Evolutionary conservation across 2,797 vertebrate genomes (phyloP), one percentile per base, ranked within the genome.

Genomic region (Pangasius sanitwongsei): DNA sequence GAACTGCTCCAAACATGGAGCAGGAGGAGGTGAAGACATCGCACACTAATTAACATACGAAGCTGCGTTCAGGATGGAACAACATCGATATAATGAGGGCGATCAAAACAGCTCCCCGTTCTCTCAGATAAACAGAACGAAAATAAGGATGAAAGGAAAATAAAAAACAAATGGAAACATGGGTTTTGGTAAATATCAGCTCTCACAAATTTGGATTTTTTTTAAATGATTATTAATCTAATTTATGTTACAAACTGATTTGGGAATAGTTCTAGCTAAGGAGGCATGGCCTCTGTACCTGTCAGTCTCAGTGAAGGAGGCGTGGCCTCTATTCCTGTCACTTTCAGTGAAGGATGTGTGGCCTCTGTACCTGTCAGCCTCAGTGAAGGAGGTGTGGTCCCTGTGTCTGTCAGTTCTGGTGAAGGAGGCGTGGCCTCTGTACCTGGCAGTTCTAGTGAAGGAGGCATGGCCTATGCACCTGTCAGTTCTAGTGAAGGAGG

Each of bases 31-130:
- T 88, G 75, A 90, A 88, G 87, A 87, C 84, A 75, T 87, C 81
- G n/a, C 70, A 41, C 8, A 59, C 88, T 86, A 89, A 89, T 88
- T 90, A 89, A 86, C 78, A 85, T 85, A 44, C 20, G 61, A 89
- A 87, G 61, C 44, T 44, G 81, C 41, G 44, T 78, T 87, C 81
- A 48, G 65, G 25, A 70, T 72, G 59, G n/a, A 69, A 81, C 83
- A 70, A 61, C 85, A 77, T 89, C 83, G 59, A 67, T 41, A 31
- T 86, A 89, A 89, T 86, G 83, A 89, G 83, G 63, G 48, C 59
- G 34, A 78, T 80, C 74, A 80, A 57, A 53, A 59, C 61, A 55
- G 67, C 74, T 69, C 44, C 48, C 41, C 6, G 25, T 80, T 48
- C 34, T 67, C 87, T 31, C 23, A 67, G 50, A 82, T 78, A 15